Conservation (phyloP, 2,888 invertebrate genomes). For the Baronia brevicornis region DNA sequence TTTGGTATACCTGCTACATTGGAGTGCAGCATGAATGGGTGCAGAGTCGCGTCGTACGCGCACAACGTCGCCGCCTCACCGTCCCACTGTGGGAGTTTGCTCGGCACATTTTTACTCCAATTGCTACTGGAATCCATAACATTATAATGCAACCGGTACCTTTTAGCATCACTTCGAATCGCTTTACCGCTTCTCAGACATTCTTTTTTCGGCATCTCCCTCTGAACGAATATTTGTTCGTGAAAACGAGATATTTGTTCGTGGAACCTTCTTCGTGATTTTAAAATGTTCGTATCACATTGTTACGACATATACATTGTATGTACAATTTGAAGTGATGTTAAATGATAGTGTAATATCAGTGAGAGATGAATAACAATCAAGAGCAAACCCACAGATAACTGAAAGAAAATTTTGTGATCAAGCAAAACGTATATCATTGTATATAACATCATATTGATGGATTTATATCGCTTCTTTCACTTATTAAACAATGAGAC, state of each 20-base stretch:
- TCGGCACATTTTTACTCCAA: constrained; percentile 59
- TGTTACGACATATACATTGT: neutral
- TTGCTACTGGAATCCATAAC: constrained; percentile 65
- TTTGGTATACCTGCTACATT: constrained; percentile 44
- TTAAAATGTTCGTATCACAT: no score
- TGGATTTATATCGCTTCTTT: no score
- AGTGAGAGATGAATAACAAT: neutral
- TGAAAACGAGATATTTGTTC: no score
- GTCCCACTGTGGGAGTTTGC: constrained; percentile 65
- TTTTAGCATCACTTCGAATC: constrained; percentile 10
- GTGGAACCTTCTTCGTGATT: no score
- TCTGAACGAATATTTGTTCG: no score
- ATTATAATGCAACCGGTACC: constrained; percentile 23
- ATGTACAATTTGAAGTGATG: constrained; percentile 12
- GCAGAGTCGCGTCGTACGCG: constrained; percentile 47
- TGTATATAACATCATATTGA: no score
- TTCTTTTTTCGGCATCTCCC: neutral
- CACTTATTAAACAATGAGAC: no score
- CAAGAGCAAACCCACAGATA: no score
- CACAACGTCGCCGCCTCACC: constrained; percentile 60
- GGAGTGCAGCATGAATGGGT: constrained; percentile 42
- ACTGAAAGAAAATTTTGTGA: no score
- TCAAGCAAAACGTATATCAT: no score
- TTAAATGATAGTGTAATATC: constrained; percentile 2
- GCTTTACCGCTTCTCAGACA: neutral